A percentile compares a stretch with the other conserved stretches of the same genome.
phyloP scores from a whole-genome alignment of 2,888 invertebrate genomes.

The Margaritifera margaritifera region DNA sequence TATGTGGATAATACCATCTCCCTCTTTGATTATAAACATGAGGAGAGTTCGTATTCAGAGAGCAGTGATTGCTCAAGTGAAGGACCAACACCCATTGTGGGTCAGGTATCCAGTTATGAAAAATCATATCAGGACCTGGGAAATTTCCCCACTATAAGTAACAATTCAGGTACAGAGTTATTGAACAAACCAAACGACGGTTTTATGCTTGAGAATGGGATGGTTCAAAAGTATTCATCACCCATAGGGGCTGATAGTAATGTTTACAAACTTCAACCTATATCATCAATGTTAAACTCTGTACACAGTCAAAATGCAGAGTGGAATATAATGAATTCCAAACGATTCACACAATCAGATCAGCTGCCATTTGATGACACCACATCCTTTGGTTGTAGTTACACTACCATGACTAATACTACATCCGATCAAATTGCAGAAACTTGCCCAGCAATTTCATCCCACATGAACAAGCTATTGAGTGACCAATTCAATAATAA shows the following conservation, averaged over 20 bases:
- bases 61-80: slow-evolving; percentile 71
- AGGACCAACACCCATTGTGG: slow-evolving; percentile 36
- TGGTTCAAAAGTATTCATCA: slow-evolving; percentile 22
- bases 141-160: slow-evolving; percentile 19
- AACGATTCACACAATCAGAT: slow-evolving; percentile 9
- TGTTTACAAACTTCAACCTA: slow-evolving; percentile 81
- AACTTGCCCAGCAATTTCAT: slow-evolving; percentile 64
- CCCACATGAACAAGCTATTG: slow-evolving; percentile 64
- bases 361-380: slow-evolving; percentile 74
- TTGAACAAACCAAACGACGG: slow-evolving; percentile 12
- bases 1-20: slow-evolving; percentile 56
- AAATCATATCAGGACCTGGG: slow-evolving; percentile 51
- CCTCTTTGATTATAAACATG: slow-evolving; percentile 65
- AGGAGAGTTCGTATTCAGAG: slow-evolving; percentile 71
- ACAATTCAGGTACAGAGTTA: slow-evolving; percentile 15
- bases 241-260: slow-evolving; percentile 75
- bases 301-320: slow-evolving; percentile 32
- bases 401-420: slow-evolving; percentile 63
- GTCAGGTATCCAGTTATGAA: slow-evolving; percentile 30
- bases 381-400: slow-evolving; percentile 31
- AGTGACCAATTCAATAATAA: slow-evolving; percentile 4
- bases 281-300: slow-evolving; percentile 77
- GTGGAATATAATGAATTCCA: slow-evolving; percentile 19
- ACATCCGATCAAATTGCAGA: slow-evolving; percentile 64
- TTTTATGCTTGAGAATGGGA: slow-evolving; percentile 7